Evolutionary conservation across 2,888 invertebrate species (phyloP).

Genomic region (Balanococcus diminutus): DNA sequence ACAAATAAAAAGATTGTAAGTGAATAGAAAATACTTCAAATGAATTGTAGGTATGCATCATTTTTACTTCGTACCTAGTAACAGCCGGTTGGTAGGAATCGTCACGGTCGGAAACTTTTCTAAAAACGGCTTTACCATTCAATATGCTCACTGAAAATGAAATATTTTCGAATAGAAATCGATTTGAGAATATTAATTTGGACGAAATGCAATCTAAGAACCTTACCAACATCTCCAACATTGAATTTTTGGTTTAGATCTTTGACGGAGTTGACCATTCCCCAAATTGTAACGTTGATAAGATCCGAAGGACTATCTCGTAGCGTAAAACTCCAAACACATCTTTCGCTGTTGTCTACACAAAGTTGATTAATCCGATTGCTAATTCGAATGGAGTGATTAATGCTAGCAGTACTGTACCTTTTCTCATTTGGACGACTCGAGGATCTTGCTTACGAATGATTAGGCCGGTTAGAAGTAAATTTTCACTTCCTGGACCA

Average conservation of each 20-base stretch:
- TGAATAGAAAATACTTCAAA: neutral
- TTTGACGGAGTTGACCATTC: constrained; percentile 68
- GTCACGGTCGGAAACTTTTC: constrained; percentile 59
- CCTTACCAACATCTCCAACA: constrained; percentile 74
- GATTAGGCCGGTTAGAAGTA: constrained; percentile 65
- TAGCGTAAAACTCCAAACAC: constrained; percentile 78
- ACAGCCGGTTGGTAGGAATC: constrained; percentile 57
- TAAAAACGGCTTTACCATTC: constrained; percentile 69
- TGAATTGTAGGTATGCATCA: neutral
- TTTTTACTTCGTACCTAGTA: constrained; percentile 57
- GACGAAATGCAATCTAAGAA: too few relatives aligned
- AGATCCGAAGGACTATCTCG: constrained; percentile 75
- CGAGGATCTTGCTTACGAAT: constrained; percentile 71
- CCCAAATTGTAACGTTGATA: constrained; percentile 80
- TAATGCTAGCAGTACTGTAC: constrained; percentile 58
- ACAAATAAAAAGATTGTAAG: neutral
- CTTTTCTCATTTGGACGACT: constrained; percentile 64
- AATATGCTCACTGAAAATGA: constrained; percentile 70
- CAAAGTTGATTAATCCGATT: neutral
- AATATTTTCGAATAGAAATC: neutral
- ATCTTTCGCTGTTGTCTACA: constrained; percentile 65
- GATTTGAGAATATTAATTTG: too few relatives aligned
- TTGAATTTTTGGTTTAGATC: constrained; percentile 70
- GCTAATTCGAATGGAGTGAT: neutral
- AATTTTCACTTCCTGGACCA: constrained; percentile 60